phyloP scores from a whole-genome alignment of 2,888 invertebrate genomes.

The Parthenolecanium corni region DNA sequence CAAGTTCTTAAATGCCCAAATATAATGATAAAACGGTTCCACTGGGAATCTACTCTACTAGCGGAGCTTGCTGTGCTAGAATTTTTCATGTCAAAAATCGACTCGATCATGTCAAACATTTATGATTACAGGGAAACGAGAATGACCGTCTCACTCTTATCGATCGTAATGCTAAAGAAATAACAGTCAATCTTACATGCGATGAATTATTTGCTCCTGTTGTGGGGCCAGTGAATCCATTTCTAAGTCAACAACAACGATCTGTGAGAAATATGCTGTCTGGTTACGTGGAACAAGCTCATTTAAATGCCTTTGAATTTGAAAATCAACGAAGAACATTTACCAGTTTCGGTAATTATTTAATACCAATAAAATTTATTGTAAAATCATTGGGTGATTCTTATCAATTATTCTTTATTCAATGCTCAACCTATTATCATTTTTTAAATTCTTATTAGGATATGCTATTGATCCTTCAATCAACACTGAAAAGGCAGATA shows the following conservation, averaged over 20 bases:
- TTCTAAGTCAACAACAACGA: constrained; percentile 76
- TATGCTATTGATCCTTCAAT: constrained; percentile 91
- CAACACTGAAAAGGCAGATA: neutral
- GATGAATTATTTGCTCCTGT: constrained; percentile 89
- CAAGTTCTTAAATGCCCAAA: neutral
- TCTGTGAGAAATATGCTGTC: constrained; percentile 82
- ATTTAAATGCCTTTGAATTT: constrained; percentile 93
- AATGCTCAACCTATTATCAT: too few species aligned
- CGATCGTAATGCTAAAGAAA: constrained; percentile 67
- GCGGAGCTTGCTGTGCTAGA: too few species aligned
- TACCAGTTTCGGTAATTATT: constrained; percentile 61
- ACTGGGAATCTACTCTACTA: neutral
- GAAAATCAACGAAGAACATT: constrained; percentile 93
- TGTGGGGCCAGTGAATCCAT: constrained; percentile 86
- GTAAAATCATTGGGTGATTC: neutral
- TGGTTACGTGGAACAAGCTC: constrained; percentile 88
- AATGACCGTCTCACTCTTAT: constrained; percentile 39
- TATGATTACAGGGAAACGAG: constrained; percentile 8
- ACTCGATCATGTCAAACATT: neutral
- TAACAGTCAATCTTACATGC: constrained; percentile 82
- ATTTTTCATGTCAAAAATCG: neutral
- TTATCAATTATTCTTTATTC: neutral
- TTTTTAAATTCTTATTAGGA: constrained; percentile 39
- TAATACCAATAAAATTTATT: neutral
- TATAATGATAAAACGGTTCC: neutral